These are phyloP conservation scores for Smittia sp. DNA, from an alignment of 2,888 invertebrate genomes.

Conservation along the genomic window DNA sequence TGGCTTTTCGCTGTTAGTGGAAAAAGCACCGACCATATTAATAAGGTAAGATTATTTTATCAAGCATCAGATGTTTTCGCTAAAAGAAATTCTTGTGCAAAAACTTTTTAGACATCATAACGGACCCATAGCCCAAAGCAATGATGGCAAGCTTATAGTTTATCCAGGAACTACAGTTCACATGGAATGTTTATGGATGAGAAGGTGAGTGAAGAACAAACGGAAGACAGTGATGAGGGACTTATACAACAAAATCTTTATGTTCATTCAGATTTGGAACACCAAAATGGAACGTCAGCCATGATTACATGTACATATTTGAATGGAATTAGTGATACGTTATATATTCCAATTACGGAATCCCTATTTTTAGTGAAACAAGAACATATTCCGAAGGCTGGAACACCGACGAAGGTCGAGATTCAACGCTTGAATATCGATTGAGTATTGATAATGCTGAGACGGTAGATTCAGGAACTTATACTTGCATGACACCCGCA, in stretches of 20 bases:
- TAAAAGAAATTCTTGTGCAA: too few relatives aligned
- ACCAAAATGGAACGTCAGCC: constrained; percentile 79
- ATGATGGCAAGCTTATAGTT: constrained; percentile 79
- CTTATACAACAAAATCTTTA: too few relatives aligned
- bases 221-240: too few relatives aligned
- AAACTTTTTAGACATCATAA: constrained; percentile 77
- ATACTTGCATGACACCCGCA: constrained; percentile 82
- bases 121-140: constrained; percentile 83
- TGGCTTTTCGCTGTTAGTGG: constrained; percentile 58
- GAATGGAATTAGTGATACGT: too few relatives aligned
- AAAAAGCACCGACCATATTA: constrained; percentile 79
- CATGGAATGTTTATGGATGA: constrained; percentile 86
- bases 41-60: too few relatives aligned
- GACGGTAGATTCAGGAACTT: constrained; percentile 79
- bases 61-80: too few relatives aligned
- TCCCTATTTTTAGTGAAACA: constrained; percentile 42
- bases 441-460: constrained; percentile 77
- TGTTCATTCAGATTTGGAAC: constrained; percentile 83
- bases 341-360: too few relatives aligned
- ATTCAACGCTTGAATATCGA: constrained; percentile 75
- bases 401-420: constrained; percentile 76
- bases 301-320: constrained; percentile 56
- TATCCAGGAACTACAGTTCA: constrained; percentile 82
- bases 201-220: too few relatives aligned
- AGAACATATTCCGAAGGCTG: constrained; percentile 76